Base-by-base conservation (phyloP, 2,797 vertebrate species). In the Sebastes steindachneri region DNA sequence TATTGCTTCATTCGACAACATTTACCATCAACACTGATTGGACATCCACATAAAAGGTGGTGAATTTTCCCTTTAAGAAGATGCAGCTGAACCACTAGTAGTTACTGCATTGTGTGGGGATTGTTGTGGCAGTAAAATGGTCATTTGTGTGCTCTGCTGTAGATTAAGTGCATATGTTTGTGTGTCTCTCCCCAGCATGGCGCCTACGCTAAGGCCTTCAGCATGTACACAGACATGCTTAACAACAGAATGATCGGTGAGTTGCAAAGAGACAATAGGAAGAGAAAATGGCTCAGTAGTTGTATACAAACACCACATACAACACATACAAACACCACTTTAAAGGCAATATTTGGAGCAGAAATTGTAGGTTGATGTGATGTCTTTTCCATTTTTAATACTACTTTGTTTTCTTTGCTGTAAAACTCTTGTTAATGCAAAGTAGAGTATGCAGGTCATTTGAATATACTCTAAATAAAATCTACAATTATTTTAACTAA, bases 211-310 rank as follows among this genome's bases (percentile, higher is more conserved):
- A 97, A 96, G 88, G 98, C 98, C 1, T 96, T 97, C 69, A 94
- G 90, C 69, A 63, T 92, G 62, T 99, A 98, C 84, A 92, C 94
- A 0, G 97, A 98, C 63, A 76, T 99, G 91, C 88, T 97, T 37
- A 99, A 99, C 93, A 95, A 95, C 90, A 96, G 96, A 68, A 86
- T 97, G 63, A 95, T 37, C 0, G 98, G 98, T 99, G 81, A 96
- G 96, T 81, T 14, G 7, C 1, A 17, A 35, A 35, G 10, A 37
- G 5, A 45, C 23, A 15, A 14, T 1, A 9, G 1, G 55, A 29
- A 2, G 3, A 33, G 10, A 12, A 57, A 28, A 26, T 11, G 4
- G 7, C 14, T 15, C 33, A 15, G 5, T 64, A 41, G 14, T 5
- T 41, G 8, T 11, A 60, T 41, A 19, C 15, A 10, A 55, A 37